Evolutionary conservation across 2,113 vertebrate genomes (phyloP).

Genomic region (Bujurquina vittata): DNA sequence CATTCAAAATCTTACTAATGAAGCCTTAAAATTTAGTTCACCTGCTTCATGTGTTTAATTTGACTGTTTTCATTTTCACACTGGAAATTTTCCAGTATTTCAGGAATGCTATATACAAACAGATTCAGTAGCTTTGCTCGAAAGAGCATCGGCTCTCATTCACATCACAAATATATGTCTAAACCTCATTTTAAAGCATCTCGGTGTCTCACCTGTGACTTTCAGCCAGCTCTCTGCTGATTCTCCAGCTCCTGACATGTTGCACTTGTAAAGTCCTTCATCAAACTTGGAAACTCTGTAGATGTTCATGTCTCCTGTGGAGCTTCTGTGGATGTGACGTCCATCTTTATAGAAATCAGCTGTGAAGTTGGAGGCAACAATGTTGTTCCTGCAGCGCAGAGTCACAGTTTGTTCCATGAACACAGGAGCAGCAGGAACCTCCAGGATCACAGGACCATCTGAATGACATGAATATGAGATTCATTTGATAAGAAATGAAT

Average conservation of each 20-base stretch:
- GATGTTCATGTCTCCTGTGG: background rate
- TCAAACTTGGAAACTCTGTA: background rate
- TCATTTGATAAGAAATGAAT: no score
- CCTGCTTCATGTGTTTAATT: no score
- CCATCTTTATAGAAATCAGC: background rate
- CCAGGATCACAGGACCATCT: background rate
- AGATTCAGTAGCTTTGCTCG: no score
- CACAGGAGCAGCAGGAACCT: background rate
- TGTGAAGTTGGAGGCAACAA: background rate
- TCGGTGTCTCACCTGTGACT: background rate
- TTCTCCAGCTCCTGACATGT: fast-evolving
- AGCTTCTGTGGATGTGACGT: fast-evolving
- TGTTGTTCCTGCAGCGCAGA: background rate
- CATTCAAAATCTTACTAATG: background rate
- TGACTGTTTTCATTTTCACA: no score
- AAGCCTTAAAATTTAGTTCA: background rate
- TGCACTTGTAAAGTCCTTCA: background rate
- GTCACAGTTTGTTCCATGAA: background rate
- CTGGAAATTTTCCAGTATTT: no score
- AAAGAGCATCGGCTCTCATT: no score
- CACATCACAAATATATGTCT: no score
- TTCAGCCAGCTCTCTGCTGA: background rate
- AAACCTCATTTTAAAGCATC: no score
- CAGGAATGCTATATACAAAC: no score
- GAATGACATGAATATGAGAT: fast-evolving